These are phyloP conservation scores for Zalophus californianus DNA, from an alignment of 2,797 vertebrate genomes.

Conservation along the genomic window DNA sequence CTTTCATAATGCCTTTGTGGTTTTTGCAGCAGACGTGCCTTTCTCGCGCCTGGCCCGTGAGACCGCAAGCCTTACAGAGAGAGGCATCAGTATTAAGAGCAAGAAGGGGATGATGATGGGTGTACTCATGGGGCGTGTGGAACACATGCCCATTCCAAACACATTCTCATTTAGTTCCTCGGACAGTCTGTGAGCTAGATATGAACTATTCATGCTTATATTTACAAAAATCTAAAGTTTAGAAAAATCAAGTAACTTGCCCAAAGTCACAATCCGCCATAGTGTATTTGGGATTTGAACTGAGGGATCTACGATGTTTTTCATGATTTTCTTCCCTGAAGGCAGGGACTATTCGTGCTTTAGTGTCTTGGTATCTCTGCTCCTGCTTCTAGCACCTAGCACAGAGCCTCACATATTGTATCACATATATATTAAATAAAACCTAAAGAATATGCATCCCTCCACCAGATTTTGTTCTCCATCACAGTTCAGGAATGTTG, in stretches of 20 bases:
- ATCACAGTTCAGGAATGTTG: neutral
- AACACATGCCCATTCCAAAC: neutral
- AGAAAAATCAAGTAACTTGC: neutral
- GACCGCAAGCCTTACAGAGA: neutral
- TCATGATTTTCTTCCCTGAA: neutral
- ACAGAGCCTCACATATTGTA: neutral
- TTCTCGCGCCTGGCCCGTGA: neutral
- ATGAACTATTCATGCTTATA: neutral
- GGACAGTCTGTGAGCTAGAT: neutral
- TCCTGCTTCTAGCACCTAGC: neutral
- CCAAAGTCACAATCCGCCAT: neutral
- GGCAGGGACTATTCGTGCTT: too few relatives aligned
- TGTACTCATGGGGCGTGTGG: fast-evolving
- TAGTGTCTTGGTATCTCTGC: neutral
- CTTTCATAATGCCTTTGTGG: neutral
- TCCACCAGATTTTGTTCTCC: neutral
- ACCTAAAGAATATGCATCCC: neutral
- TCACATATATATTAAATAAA: neutral
- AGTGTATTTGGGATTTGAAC: neutral
- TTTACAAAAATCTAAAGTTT: neutral
- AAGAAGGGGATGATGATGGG: neutral
- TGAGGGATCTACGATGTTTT: neutral
- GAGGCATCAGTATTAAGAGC: neutral
- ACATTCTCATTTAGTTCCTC: neutral
- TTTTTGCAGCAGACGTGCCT: neutral